Evolutionary conservation across 1,140 invertebrate species (phyloP), one percentile per base, ranked within the genome.

Genomic region (Drosophila melanica): DNA sequence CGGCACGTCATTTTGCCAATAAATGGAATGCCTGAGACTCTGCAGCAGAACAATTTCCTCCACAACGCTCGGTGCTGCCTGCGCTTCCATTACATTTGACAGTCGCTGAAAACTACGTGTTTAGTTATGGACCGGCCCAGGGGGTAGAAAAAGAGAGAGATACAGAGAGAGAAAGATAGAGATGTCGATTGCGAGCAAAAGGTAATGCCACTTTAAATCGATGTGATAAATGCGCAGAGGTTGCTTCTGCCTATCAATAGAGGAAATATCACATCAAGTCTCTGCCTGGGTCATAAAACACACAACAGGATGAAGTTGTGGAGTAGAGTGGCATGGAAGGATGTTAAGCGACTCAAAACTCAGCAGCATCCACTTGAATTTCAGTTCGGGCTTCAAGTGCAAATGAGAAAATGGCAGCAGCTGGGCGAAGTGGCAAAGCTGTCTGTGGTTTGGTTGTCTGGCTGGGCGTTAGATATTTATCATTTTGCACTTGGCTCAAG

Each of bases 211-310:
- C 20, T 79, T 79, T 60, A 82, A 84, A 79, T 79, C 75, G 68
- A 50, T 72, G 71, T 68, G 80, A 86, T 81, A 81, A 87, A 73
- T 75, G 64, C 78, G 79, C 71, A 75, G 51, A 51, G 12, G 41
- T 14, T 41, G 41, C 6, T 37, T 27, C 74, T 57, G 62, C 68
- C 77, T 67, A 86, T 78, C 81, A 72, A 81, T 87, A 78, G 78
- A 55, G 67, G 71, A 86, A 87, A 86, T 86, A 87, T 87, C 82
- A 78, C 66, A 75, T 78, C 55, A 81, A 81, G 82, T 81, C 70
- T 62, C 39, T 42, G 50, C 58, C 59, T 53, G 27, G 80, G 51
- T 71, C 59, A 81, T 84, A 84, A 86, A 84, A 84, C 62, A 85
- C 81, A 85, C 47, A 60, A 47, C n/a, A 51, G 18, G 10, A 51